These are phyloP conservation scores for Stegastes partitus DNA, from an alignment of 2,113 vertebrate species.

Conservation along the genomic window DNA sequence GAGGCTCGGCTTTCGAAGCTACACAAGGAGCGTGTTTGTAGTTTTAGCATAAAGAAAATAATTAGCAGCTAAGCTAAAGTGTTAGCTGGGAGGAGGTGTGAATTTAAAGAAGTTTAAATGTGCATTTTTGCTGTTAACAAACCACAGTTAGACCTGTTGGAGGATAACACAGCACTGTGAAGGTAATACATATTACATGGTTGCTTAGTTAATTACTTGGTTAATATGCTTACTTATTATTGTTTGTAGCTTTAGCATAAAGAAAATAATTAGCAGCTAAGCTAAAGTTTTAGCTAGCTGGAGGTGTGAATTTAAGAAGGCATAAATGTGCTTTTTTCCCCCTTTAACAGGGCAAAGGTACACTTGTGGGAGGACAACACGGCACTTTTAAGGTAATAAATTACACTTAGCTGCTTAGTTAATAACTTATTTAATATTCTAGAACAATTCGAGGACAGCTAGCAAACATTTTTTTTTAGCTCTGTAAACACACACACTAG, in stretches of 20 bases:
- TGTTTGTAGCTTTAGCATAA: conserved; percentile 13
- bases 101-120: background rate
- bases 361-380: background rate
- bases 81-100: background rate
- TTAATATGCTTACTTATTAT: too few relatives aligned
- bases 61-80: conserved; percentile 6
- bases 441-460: too few relatives aligned
- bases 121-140: too few relatives aligned
- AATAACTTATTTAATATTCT: too few relatives aligned
- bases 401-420: too few relatives aligned
- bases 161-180: background rate
- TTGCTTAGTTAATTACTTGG: too few relatives aligned
- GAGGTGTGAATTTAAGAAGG: background rate
- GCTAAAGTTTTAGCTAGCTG: background rate
- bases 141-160: background rate
- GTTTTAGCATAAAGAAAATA: conserved; percentile 13
- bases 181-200: too few relatives aligned
- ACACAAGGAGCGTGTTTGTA: conserved; percentile 2
- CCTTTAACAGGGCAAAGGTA: too few relatives aligned
- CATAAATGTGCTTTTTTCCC: too few relatives aligned
- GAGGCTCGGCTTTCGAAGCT: background rate
- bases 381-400: background rate
- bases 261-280: conserved; percentile 25
- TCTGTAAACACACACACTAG: too few relatives aligned
- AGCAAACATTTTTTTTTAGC: too few relatives aligned